phyloP scores from a whole-genome alignment of 2,797 vertebrate species.

The Pseudocheirus occidentalis region DNA sequence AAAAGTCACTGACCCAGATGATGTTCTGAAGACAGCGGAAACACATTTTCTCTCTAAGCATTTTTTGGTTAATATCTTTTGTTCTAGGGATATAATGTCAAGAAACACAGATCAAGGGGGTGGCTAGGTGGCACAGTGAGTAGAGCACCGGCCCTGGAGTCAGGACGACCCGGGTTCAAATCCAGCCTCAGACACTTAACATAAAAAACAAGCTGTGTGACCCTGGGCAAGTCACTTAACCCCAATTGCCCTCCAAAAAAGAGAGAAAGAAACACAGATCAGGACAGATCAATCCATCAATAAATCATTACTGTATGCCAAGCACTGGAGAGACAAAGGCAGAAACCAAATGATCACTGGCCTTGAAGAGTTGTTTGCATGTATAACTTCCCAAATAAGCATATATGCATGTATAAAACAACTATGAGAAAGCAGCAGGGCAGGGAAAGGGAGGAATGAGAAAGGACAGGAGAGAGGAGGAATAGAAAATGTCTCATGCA shows the following conservation, averaged over 20 bases:
- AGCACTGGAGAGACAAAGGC: background rate
- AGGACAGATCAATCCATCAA: background rate
- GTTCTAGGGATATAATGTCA: constrained; percentile 1
- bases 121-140: too few species aligned
- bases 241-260: too few species aligned
- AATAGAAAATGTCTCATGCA: background rate
- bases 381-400: background rate
- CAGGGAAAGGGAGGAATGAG: background rate
- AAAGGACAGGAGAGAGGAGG: background rate
- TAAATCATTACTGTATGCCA: background rate
- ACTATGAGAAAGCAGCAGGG: background rate
- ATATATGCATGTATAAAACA: background rate
- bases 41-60: constrained; percentile 17
- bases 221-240: too few species aligned
- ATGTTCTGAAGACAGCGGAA: constrained; percentile 47
- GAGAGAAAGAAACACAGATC: background rate
- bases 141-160: too few species aligned
- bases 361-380: background rate
- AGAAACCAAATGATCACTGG: background rate
- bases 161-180: too few species aligned
- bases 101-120: background rate
- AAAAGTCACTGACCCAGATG: constrained; percentile 13
- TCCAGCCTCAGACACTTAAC: too few species aligned
- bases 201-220: too few species aligned
- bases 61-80: constrained; percentile 30